A percentile compares a stretch with the other conserved stretches of the same genome.
Evolutionary conservation across 2,113 vertebrate genomes (phyloP).

Genomic region (Amphiprion ocellaris): DNA sequence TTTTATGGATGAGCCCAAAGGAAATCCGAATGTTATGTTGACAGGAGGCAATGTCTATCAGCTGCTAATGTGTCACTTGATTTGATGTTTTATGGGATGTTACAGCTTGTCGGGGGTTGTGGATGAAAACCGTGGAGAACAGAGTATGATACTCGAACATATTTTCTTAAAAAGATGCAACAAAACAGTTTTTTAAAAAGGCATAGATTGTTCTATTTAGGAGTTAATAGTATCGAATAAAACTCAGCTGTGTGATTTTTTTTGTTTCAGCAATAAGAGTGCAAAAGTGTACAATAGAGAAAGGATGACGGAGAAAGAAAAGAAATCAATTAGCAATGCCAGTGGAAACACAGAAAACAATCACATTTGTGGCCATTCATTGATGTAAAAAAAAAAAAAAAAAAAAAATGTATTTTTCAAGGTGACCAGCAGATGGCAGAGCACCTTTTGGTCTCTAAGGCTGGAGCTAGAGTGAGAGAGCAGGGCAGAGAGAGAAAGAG

Average conservation of each 20-base stretch:
- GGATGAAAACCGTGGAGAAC: slow-evolving; percentile 32
- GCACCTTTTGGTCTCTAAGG: slow-evolving; percentile 70
- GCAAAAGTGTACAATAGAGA: slow-evolving; percentile 2
- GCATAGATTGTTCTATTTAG: slow-evolving; percentile 6
- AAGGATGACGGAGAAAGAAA: neutral
- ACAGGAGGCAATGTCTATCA: slow-evolving; percentile 60
- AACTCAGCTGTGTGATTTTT: slow-evolving; percentile 1
- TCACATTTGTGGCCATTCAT: slow-evolving; percentile 17
- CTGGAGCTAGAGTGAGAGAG: slow-evolving; percentile 29
- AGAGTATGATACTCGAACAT: slow-evolving; percentile 30
- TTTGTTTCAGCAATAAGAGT: slow-evolving; percentile 18
- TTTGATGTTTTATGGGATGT: slow-evolving; percentile 60
- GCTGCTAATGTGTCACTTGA: slow-evolving; percentile 58
- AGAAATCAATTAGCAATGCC: slow-evolving; percentile 22
- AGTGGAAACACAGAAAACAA: neutral
- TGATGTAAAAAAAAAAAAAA: neutral
- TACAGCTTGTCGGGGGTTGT: slow-evolving; percentile 53
- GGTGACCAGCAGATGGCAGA: slow-evolving; percentile 81
- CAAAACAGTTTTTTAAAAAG: neutral
- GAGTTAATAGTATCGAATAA: slow-evolving; percentile 9
- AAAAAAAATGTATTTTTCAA: slow-evolving; percentile 43
- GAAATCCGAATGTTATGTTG: slow-evolving; percentile 58
- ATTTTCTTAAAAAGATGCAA: neutral
- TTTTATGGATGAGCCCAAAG: slow-evolving; percentile 63
- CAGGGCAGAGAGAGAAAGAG: slow-evolving; percentile 44